Conservation (phyloP, 2,888 invertebrate species). For the Bhutanitis thaidina region DNA sequence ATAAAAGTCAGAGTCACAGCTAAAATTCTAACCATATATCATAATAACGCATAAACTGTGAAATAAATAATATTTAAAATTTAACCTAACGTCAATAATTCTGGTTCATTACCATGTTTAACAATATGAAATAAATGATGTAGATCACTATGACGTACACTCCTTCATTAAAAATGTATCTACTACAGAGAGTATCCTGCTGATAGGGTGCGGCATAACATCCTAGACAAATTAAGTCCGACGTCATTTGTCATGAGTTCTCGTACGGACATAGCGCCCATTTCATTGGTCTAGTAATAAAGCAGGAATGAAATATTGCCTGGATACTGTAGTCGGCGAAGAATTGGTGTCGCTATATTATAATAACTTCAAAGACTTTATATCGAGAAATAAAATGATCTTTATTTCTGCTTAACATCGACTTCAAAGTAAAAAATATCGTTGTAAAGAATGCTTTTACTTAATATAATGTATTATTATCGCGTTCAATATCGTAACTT, state of each 20-base stretch:
- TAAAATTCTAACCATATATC: too few relatives aligned
- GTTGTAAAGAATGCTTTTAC: neutral
- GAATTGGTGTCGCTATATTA: constrained; percentile 14
- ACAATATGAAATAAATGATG: constrained; percentile 33
- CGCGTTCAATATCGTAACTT: too few relatives aligned
- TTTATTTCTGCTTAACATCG: too few relatives aligned
- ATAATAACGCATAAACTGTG: too few relatives aligned
- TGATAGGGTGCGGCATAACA: constrained; percentile 48
- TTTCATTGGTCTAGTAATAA: constrained; percentile 45
- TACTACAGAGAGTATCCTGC: constrained; percentile 45
- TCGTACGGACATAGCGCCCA: constrained; percentile 24
- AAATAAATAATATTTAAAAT: neutral
- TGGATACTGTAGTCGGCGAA: constrained; percentile 29
- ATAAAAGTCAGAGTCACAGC: too few relatives aligned
- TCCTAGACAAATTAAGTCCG: constrained; percentile 63
- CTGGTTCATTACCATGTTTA: constrained; percentile 23
- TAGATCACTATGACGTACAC: constrained; percentile 40
- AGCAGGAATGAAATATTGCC: constrained; percentile 46
- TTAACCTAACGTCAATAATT: constrained; percentile 15
- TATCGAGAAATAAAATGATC: constrained; percentile 1
- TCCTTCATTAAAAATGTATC: constrained; percentile 38
- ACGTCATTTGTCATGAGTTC: constrained; percentile 57
- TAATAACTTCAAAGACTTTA: constrained; percentile 18
- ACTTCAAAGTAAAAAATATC: neutral
- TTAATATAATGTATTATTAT: too few relatives aligned